Evolutionary conservation across 2,113 vertebrate species (phyloP), one percentile per base, ranked within the genome.

Genomic region (Amphilophus citrinellus): DNA sequence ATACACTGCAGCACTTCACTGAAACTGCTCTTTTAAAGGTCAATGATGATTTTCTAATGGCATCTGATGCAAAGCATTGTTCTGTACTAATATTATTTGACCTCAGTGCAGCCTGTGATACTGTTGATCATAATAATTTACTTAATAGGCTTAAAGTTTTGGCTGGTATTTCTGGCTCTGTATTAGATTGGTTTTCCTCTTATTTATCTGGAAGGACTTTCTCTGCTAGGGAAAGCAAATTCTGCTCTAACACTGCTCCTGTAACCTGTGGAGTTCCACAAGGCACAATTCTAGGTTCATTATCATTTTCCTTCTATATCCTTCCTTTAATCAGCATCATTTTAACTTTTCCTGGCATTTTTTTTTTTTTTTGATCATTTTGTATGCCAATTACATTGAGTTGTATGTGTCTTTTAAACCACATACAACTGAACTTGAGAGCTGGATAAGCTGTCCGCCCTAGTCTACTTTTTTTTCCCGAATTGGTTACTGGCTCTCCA

Each of bases 41-140:
- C 62, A 42, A 2, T 61, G 18, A 0, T 44, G 4, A 66, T 22
- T 6, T 37, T 37, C 35, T 37, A 37, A 37, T 37, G 35, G 35
- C 35, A 37, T 37, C 35, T 37, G 35, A 37, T 37, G 35, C 35
- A 37, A 8, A 5, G 37, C 42, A 24, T 66, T 66, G 62, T 66
- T 66, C n/a, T 66, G 37, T 17, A 4, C 13, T 2, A 27, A 27
- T 66, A 24, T 66, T 24, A 44, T 37, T 24, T 65, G n/a, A 42
- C 20, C 7, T 44, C n/a, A 24, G 2, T 44, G 13, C 63, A 0
- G 63, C n/a, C 63, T 44, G 22, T 0, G 37, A 24, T 3, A 44
- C 37, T 24, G 4, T 66, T 66, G 24, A 42, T 22, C 2, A 42
- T 44, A 44, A 66, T 0, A 66, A 24, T 66, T 66, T 44, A 66